Base-by-base conservation (phyloP, 2,797 vertebrate species). In the Columba guinea region DNA sequence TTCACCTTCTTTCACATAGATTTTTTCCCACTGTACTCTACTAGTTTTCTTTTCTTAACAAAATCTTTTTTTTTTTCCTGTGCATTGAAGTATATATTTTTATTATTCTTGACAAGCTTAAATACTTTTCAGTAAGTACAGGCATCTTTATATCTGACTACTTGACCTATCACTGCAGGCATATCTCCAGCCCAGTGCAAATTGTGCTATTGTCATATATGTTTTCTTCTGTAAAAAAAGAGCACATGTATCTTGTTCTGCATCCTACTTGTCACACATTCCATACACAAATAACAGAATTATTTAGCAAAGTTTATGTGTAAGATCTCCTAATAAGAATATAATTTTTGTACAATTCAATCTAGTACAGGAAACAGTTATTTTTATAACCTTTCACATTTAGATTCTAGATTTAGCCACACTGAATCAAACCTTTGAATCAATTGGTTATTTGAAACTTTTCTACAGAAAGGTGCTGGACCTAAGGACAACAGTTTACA, bases 41-140 rank as follows among this genome's bases (percentile, higher is more conserved):
- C 19, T 39, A 32, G 14, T 39, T 58, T 69, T 65, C 32, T 79
- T 52, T 22, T 73, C 24, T 51, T 67, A 35, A 59, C n/a, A 70
- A 77, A 87, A 12, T 2, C 1, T 63, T 85, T 74, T 85, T 74
- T 67, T 68, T 20, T 7, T 30, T 64, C 64, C 30, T 62, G 4
- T 76, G 21, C 52, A 7, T 13, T 82, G 44, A 46, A 63, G 83
- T 64, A 63, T 18, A 23, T 74, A 41, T 52, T 79, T 85, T 85
- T 73, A 63, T 63, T 94, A 13, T 41, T 69, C 52, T 77, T 90
- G 68, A 94, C 64, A 94, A 64, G 67, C 65, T 92, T 91, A 95
- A 94, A 82, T 34, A 77, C 64, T 83, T 95, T 51, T 84, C 74
- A 84, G 65, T 84, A 94, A 84, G 60, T 51, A 60, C 14, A 75